Evolutionary conservation across 2,113 vertebrate genomes (phyloP).

Genomic region (Oophaga pumilio): DNA sequence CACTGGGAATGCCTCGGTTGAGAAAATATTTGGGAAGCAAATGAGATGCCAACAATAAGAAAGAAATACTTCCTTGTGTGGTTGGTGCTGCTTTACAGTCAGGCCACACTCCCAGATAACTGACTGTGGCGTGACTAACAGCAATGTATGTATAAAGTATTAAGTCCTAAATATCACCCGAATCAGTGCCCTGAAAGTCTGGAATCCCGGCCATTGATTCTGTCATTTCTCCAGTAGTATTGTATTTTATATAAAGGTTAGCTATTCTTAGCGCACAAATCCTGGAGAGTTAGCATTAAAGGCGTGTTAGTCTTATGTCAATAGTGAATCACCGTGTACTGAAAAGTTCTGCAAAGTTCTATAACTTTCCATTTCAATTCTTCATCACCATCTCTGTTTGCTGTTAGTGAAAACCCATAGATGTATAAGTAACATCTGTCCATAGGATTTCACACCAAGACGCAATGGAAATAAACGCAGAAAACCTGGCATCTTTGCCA

Average conservation of each 20-base stretch:
- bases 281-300: neutral
- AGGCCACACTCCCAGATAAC: conserved; percentile 48
- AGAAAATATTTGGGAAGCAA: conserved; percentile 53
- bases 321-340: neutral
- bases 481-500: no score
- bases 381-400: neutral
- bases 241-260: neutral
- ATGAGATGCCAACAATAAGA: conserved; percentile 49
- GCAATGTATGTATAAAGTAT: conserved; percentile 11
- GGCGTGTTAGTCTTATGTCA: neutral
- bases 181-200: neutral
- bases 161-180: conserved; percentile 3
- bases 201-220: neutral
- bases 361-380: neutral
- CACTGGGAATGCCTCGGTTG: conserved; percentile 32
- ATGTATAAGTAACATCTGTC: no score
- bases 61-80: conserved; percentile 52
- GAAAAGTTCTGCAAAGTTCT: neutral
- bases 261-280: neutral
- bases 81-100: conserved; percentile 52
- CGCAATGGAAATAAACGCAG: no score
- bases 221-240: neutral
- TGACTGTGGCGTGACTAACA: conserved; percentile 8
- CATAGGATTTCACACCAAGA: no score
- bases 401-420: neutral